These are phyloP conservation scores for Pycnomerus fuliginosus DNA, from an alignment of 2,888 invertebrate genomes.

Conservation along the genomic window DNA sequence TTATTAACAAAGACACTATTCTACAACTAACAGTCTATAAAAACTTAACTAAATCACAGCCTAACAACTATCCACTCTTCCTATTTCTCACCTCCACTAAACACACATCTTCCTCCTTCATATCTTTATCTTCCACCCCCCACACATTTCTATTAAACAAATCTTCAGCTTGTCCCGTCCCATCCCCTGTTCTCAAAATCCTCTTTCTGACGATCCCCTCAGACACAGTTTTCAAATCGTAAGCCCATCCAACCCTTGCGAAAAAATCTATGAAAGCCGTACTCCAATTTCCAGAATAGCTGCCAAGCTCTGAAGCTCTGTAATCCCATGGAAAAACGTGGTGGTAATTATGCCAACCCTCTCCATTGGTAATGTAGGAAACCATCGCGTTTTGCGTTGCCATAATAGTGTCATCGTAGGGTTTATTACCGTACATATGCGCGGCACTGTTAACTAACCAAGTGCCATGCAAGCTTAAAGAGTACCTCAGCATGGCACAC, in stretches of 20 bases:
- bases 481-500: too few species aligned
- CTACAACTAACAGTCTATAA: background rate
- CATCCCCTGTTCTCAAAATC: background rate
- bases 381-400: slow-evolving; percentile 66
- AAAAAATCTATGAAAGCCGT: slow-evolving; percentile 9
- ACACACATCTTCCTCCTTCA: slow-evolving; percentile 5
- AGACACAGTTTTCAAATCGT: slow-evolving; percentile 5
- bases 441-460: too few species aligned
- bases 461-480: too few species aligned
- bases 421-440: too few species aligned
- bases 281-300: slow-evolving; percentile 4
- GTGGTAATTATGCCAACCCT: slow-evolving; percentile 78
- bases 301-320: slow-evolving; percentile 56
- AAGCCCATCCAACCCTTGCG: slow-evolving; percentile 9
- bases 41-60: background rate
- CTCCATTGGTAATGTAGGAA: slow-evolving; percentile 60
- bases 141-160: slow-evolving; percentile 75
- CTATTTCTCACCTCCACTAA: slow-evolving; percentile 2
- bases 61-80: background rate
- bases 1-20: background rate
- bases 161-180: too few species aligned
- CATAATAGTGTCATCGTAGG: slow-evolving; percentile 50
- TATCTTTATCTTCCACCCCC: slow-evolving; percentile 77
- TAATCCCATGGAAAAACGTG: slow-evolving; percentile 72
- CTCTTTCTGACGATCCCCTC: background rate